These are phyloP conservation scores for Tachina grossa DNA, from an alignment of 2,888 invertebrate genomes.

Conservation along the genomic window DNA sequence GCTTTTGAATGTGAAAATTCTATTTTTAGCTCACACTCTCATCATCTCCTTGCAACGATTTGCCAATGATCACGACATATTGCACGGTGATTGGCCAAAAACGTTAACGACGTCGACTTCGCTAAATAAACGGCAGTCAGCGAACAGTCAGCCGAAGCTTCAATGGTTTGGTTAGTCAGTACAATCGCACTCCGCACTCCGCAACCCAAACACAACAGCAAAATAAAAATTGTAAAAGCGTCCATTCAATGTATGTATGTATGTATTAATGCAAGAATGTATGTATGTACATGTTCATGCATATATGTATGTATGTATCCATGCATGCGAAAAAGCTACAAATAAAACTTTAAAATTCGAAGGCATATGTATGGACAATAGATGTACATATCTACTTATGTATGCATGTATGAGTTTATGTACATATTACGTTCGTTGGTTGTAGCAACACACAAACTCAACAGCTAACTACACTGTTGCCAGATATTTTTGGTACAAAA, in stretches of 20 bases:
- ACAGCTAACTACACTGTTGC: conserved; percentile 17
- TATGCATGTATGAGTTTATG: background rate
- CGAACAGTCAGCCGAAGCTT: conserved; percentile 40
- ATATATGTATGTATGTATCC: background rate
- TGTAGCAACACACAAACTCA: background rate
- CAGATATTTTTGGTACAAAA: background rate
- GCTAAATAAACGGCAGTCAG: conserved; percentile 42
- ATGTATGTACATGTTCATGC: background rate
- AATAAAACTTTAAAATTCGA: conserved; percentile 32
- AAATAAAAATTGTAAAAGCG: conserved; percentile 8
- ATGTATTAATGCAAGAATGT: background rate
- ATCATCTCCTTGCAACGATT: conserved; percentile 70
- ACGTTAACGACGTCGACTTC: conserved; percentile 26
- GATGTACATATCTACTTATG: background rate
- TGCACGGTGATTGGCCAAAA: conserved; percentile 69
- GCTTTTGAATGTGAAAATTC: conserved; percentile 66
- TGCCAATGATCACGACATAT: conserved; percentile 72
- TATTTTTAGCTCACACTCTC: conserved; percentile 74
- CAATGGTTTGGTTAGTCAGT: conserved; percentile 58
- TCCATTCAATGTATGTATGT: background rate
- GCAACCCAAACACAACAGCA: conserved; percentile 31
- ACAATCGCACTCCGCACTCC: conserved; percentile 25
- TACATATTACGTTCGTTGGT: conserved; percentile 12
- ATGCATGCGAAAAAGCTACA: conserved; percentile 7
- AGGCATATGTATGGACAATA: conserved; percentile 20